Base-by-base conservation (phyloP, 2,888 invertebrate species). In the Arrhopalites spinosus region DNA sequence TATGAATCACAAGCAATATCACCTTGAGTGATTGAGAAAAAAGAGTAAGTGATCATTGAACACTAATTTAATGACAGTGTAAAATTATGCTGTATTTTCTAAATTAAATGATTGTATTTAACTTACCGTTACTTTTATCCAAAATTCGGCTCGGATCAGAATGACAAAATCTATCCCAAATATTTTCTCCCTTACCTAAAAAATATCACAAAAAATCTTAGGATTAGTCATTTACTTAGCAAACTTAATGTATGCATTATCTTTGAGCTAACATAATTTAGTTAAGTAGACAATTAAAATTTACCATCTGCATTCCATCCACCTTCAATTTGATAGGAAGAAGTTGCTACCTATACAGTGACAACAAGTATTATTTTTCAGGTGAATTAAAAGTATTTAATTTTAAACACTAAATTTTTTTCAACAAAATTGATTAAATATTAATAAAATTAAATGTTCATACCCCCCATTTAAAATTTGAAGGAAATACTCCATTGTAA, bases 1-100 rank as follows among this genome's bases (percentile, higher is more conserved):
- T 86, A 86, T 66, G 85, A 85, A 79, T 87, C 86, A 79, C 86
- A 86, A 0, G 86, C 85, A 2, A 85, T 81, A 71, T 86, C 85
- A 5, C 59, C 36, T 36, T 7, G 11, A 36, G 3, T 36, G 3
- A 7, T 36, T 36, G 36, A 36, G 11, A 36, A 36, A 36, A 36
- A 36, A 36, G 11, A 36, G 36, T 36, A 3, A 36, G 11, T 7
- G 36, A 36, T n/a, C n/a, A n/a, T n/a, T n/a, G n/a, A n/a, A n/a
- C n/a, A n/a, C n/a, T n/a, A n/a, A n/a, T n/a, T n/a, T n/a, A n/a
- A n/a, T n/a, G n/a, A n/a, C n/a, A n/a, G n/a, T n/a, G n/a, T n/a
- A n/a, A n/a, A n/a, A n/a, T n/a, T n/a, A n/a, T n/a, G n/a, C n/a
- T n/a, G n/a, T n/a, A n/a, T n/a, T n/a, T n/a, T n/a, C n/a, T n/a